A percentile compares a stretch with the other conserved stretches of the same genome.
phyloP scores from a whole-genome alignment of 2,113 vertebrate genomes.

The Vulpes vulpes region DNA sequence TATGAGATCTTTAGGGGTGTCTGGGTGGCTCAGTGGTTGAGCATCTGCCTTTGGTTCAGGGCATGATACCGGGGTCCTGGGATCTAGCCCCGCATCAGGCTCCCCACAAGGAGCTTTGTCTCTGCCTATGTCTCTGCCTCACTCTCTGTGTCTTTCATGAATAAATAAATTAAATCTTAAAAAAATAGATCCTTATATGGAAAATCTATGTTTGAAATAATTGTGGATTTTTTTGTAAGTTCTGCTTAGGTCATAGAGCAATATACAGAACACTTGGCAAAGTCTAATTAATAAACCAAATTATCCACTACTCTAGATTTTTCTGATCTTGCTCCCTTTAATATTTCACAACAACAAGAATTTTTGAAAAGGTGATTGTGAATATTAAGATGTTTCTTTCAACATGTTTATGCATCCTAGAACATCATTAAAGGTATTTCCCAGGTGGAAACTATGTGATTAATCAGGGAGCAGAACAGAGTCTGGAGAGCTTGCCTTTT shows the following conservation, averaged over 20 bases:
- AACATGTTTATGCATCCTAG: background rate
- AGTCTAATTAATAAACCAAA: conserved; percentile 18
- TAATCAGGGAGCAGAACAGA: background rate
- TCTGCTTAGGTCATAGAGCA: conserved; percentile 33
- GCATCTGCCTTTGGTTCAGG: too few relatives aligned
- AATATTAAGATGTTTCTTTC: background rate
- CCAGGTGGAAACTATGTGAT: conserved; percentile 2
- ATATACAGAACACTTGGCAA: background rate
- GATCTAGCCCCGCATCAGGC: too few relatives aligned
- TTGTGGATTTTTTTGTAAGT: background rate
- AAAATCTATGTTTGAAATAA: conserved; percentile 41
- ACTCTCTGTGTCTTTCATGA: too few relatives aligned
- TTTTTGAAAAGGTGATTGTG: conserved; percentile 5
- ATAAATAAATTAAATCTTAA: too few relatives aligned
- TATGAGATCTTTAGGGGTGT: background rate
- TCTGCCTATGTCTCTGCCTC: too few relatives aligned
- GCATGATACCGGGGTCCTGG: too few relatives aligned
- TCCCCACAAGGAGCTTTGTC: too few relatives aligned
- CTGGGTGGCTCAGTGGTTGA: too few relatives aligned
- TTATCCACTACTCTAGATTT: background rate
- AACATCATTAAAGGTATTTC: conserved; percentile 58
- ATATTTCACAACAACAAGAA: conserved; percentile 1
- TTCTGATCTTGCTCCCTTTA: conserved; percentile 28
- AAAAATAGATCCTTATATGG: background rate
- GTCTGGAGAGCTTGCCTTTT: background rate